Evolutionary conservation across 2,888 invertebrate genomes (phyloP), one percentile per base, ranked within the genome.

Genomic region (Netelia virgata): DNA sequence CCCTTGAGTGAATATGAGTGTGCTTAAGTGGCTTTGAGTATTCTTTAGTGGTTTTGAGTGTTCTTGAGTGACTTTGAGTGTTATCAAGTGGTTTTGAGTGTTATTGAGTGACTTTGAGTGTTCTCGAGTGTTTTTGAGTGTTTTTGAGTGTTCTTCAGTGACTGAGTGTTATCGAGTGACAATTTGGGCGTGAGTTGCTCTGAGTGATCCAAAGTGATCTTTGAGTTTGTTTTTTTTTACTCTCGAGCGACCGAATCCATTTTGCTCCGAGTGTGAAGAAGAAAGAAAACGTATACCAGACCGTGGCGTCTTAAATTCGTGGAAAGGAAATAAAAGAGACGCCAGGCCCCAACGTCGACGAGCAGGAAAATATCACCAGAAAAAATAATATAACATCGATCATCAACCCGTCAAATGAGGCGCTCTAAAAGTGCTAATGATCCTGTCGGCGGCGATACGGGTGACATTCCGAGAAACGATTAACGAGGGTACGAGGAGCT

Each of bases 351-450:
- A 50, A n/a, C 3, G 50, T 1, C 11, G n/a, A 5, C 50, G 8
- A 50, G 28, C 28, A 28, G 28, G 3, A 28, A 28, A 28, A 28
- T 28, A 28, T 28, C 28, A 28, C 50, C 11, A 53, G 53, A 11
- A n/a, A 53, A 53, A 53, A 53, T n/a, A 53, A 23, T 5, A 53
- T 53, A 72, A 59, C 20, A 20, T 59, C n/a, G 20, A 72, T 59
- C 43, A 16, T 43, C 9, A n/a, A 16, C 53, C 20, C 41, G 43
- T 59, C 55, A 14, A 14, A 14, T 1, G 14, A 59, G 57, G 16
- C n/a, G 3, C 23, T 72, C n/a, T 23, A 23, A 59, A 20, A 59
- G 72, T 57, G 57, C 43, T 59, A 43, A 72, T 55, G 72, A 57
- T 57, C 18, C 20, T 36, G 20, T 5, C 28, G 28, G 28, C 28